Evolutionary conservation across 2,797 vertebrate species (phyloP).

Genomic region (Sebastes cheni): DNA sequence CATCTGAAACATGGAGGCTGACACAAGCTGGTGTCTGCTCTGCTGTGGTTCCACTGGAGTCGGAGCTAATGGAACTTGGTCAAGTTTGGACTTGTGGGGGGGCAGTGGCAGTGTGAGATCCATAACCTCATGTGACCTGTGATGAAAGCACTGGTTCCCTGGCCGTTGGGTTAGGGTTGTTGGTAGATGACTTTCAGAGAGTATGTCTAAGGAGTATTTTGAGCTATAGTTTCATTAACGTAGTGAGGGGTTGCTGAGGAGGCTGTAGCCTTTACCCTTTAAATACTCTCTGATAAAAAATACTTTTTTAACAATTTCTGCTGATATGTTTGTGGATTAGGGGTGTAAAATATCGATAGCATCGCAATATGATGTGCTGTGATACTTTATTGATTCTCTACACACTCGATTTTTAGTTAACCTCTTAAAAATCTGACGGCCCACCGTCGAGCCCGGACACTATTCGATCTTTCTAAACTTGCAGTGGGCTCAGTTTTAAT

Average conservation of each 20-base stretch:
- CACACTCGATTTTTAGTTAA: no score
- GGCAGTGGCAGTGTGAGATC: background rate
- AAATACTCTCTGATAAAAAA: background rate
- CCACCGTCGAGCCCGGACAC: no score
- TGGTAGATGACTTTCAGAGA: background rate
- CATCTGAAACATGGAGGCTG: constrained; percentile 46
- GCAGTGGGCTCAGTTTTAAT: no score
- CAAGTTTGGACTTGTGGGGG: background rate
- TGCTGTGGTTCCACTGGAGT: constrained; percentile 23
- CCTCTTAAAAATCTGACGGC: no score
- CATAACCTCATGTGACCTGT: background rate
- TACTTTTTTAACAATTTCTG: background rate
- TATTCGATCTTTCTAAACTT: no score
- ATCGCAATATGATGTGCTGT: no score
- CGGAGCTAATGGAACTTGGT: constrained; percentile 17
- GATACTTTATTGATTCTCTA: no score
- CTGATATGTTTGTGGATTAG: background rate
- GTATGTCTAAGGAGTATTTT: background rate
- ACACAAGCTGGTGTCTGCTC: constrained; percentile 46
- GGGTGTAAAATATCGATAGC: no score
- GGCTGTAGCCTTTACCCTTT: background rate
- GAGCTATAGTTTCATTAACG: background rate
- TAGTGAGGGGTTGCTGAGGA: background rate
- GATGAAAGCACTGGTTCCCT: background rate
- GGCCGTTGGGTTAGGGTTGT: background rate